These are phyloP conservation scores for Asarcornis scutulata DNA, from an alignment of 2,113 vertebrate species.

Conservation along the genomic window DNA sequence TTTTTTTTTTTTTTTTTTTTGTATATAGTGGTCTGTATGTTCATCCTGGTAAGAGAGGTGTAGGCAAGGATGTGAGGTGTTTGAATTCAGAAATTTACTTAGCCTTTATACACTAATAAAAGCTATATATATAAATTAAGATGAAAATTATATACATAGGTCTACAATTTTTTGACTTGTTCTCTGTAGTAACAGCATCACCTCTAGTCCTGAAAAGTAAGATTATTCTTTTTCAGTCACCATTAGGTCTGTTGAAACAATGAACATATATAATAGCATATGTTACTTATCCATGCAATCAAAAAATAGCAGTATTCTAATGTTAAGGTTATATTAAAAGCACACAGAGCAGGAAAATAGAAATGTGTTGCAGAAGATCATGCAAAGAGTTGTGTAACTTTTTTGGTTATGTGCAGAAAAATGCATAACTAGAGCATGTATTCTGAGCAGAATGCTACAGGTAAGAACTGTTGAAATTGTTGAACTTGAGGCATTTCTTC, in stretches of 20 bases:
- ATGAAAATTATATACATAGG: neutral
- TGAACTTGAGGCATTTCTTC: neutral
- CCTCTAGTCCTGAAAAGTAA: neutral
- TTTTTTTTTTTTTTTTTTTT: neutral
- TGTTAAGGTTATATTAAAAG: neutral
- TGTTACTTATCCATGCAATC: neutral
- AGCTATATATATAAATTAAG: neutral
- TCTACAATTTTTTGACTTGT: neutral
- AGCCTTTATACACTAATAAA: neutral
- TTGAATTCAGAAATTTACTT: neutral
- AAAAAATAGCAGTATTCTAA: neutral
- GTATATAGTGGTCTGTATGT: neutral
- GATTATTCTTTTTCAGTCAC: neutral
- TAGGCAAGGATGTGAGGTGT: neutral
- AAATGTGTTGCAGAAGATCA: neutral
- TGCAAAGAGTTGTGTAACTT: neutral
- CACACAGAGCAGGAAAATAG: neutral
- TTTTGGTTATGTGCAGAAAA: neutral
- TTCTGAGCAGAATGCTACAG: neutral
- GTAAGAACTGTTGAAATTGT: neutral
- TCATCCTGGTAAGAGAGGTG: neutral
- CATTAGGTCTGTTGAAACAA: neutral
- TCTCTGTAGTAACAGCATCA: neutral
- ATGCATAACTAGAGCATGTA: accelerated
- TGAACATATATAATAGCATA: neutral